Conservation (phyloP, 2,888 invertebrate species). For the Gibbula magus region DNA sequence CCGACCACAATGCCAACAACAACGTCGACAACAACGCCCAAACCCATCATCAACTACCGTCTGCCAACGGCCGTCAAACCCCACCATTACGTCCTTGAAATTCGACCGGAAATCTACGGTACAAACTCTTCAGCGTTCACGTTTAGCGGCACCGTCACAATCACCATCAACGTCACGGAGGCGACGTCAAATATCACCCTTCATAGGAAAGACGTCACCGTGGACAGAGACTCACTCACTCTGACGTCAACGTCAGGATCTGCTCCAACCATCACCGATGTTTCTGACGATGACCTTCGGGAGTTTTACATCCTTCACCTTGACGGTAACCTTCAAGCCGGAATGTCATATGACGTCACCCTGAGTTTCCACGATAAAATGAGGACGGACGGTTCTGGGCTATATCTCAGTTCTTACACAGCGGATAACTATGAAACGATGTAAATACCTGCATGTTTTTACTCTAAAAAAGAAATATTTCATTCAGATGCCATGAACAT, state of each 20-base stretch:
- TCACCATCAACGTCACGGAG: constrained; percentile 44
- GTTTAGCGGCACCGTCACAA: constrained; percentile 45
- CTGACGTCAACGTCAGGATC: neutral
- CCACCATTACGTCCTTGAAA: constrained; percentile 50
- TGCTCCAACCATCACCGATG: neutral
- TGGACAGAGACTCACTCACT: neutral
- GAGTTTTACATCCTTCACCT: constrained; percentile 78
- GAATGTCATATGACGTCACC: constrained; percentile 81
- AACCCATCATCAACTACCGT: constrained; percentile 31
- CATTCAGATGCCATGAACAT: too few species aligned
- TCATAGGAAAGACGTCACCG: constrained; percentile 75
- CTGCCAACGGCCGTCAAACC: constrained; percentile 55
- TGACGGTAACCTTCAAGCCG: constrained; percentile 79
- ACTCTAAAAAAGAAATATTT: too few species aligned
- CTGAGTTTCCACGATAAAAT: constrained; percentile 84
- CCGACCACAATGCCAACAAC: neutral
- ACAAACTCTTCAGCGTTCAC: constrained; percentile 44
- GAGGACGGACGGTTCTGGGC: constrained; percentile 75
- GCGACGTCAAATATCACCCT: constrained; percentile 82
- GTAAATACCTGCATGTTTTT: constrained; percentile 47
- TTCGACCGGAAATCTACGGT: constrained; percentile 62
- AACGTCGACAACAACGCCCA: neutral
- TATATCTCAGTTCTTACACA: constrained; percentile 48
- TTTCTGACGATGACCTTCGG: neutral
- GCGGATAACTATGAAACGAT: constrained; percentile 44